phyloP scores from a whole-genome alignment of 2,113 vertebrate genomes.

The Drymodes brunneopygia region DNA sequence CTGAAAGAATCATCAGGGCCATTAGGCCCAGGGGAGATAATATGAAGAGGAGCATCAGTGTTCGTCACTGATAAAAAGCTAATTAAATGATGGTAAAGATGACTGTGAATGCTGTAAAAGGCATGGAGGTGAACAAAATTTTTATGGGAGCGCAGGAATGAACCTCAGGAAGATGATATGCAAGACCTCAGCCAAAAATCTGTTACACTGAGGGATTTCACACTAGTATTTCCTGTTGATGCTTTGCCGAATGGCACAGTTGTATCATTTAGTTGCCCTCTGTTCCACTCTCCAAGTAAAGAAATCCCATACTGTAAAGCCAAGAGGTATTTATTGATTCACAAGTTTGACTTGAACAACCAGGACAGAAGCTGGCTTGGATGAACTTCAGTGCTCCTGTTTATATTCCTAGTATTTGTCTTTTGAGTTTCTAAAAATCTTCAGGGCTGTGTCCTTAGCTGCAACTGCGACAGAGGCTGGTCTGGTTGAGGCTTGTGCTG shows the following conservation, averaged over 20 bases:
- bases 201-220: constrained; percentile 66
- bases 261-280: constrained; percentile 63
- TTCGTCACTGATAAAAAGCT: constrained; percentile 61
- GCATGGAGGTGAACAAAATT: constrained; percentile 56
- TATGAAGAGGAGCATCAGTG: constrained; percentile 48
- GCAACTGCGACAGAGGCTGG: neutral
- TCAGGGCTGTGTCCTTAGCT: neutral
- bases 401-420: neutral
- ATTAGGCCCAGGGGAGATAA: constrained; percentile 66
- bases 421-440: neutral
- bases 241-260: constrained; percentile 61
- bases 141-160: constrained; percentile 4
- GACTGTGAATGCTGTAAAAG: constrained; percentile 39
- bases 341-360: constrained; percentile 20
- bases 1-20: constrained; percentile 65
- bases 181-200: constrained; percentile 65
- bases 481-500: neutral
- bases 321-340: constrained; percentile 43
- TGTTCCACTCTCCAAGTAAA: constrained; percentile 60
- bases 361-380: neutral
- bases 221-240: constrained; percentile 71
- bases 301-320: constrained; percentile 33
- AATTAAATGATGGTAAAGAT: constrained; percentile 65
- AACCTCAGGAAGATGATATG: constrained; percentile 44
- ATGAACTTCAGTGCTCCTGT: constrained; percentile 21